Percentiles rank a stretch among this genome's conserved stretches.
These are phyloP conservation scores for Melieria omissa DNA, from an alignment of 2,888 invertebrate species.

Conservation along the genomic window DNA sequence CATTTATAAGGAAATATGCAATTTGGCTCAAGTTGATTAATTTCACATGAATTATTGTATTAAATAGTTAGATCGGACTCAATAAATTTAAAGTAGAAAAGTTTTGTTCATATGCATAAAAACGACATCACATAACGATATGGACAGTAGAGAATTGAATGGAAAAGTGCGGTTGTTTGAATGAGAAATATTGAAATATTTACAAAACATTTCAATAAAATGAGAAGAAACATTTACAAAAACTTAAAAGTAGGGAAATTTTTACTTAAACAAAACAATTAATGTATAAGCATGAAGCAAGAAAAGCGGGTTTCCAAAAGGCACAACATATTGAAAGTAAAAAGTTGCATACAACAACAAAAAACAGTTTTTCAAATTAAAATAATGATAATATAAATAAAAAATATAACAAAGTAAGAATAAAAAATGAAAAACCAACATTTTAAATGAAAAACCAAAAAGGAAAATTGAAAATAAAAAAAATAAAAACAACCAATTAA, in stretches of 20 bases:
- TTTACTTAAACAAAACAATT: slow-evolving; percentile 20
- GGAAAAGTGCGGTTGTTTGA: neutral
- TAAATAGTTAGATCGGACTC: too few species aligned
- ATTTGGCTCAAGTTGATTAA: too few species aligned
- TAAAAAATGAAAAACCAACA: neutral
- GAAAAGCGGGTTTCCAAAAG: slow-evolving; percentile 51
- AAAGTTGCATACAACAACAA: neutral
- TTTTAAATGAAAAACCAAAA: slow-evolving; percentile 20
- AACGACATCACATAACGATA: too few species aligned
- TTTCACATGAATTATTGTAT: too few species aligned
- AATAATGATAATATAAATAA: neutral
- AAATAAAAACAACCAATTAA: slow-evolving; percentile 2
- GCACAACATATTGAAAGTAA: slow-evolving; percentile 10
- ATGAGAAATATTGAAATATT: neutral
- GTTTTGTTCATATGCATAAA: too few species aligned
- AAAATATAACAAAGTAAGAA: neutral
- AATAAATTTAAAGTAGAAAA: too few species aligned
- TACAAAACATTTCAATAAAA: neutral
- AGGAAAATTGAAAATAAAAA: slow-evolving; percentile 19
- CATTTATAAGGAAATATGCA: too few species aligned
- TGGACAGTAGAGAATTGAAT: too few species aligned
- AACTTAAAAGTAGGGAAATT: slow-evolving; percentile 20
- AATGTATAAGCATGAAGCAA: slow-evolving; percentile 5
- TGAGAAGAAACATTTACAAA: slow-evolving; percentile 11
- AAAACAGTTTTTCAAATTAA: neutral